A percentile compares a stretch with the other conserved stretches of the same genome.
phyloP scores from a whole-genome alignment of 2,888 invertebrate genomes.

The Steinernema scapterisci region DNA sequence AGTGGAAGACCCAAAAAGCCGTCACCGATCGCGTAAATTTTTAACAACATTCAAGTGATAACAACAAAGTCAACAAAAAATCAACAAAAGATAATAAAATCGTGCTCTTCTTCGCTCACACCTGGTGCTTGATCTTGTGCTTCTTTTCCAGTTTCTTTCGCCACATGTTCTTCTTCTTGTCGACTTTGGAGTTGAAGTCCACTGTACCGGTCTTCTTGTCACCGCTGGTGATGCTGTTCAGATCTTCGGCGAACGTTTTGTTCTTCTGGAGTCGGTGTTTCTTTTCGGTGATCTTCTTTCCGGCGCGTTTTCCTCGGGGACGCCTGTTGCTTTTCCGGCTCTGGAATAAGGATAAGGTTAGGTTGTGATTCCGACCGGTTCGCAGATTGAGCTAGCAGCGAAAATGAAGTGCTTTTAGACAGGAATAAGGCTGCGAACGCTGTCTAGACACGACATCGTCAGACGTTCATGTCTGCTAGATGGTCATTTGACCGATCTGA shows the following conservation, averaged over 20 bases:
- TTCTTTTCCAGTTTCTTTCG: conserved; percentile 64
- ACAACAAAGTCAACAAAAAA: conserved; percentile 30
- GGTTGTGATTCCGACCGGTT: not conserved
- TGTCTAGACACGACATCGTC: too few relatives aligned
- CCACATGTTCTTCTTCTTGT: conserved; percentile 59
- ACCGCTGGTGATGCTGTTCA: conserved; percentile 7
- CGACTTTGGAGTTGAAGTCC: conserved; percentile 47
- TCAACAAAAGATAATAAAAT: conserved; percentile 17
- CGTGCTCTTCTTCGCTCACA: conserved; percentile 13
- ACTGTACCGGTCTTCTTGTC: conserved; percentile 41
- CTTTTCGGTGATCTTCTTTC: conserved; percentile 54
- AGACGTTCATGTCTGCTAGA: too few relatives aligned
- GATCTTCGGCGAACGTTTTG: conserved; percentile 43
- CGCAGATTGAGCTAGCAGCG: not conserved
- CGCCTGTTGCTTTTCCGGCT: not conserved
- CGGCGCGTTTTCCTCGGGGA: conserved; percentile 49
- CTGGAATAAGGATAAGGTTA: not conserved
- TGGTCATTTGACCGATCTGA: too few relatives aligned
- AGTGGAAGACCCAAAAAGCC: not conserved
- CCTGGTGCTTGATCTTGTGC: conserved; percentile 61
- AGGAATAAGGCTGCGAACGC: too few relatives aligned
- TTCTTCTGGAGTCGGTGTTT: conserved; percentile 39
- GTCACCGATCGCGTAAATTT: not conserved
- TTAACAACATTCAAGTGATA: conserved; percentile 22
- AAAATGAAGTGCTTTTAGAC: not conserved